phyloP scores from a whole-genome alignment of 1,140 invertebrate genomes.

The Zeugodacus cucurbitae region DNA sequence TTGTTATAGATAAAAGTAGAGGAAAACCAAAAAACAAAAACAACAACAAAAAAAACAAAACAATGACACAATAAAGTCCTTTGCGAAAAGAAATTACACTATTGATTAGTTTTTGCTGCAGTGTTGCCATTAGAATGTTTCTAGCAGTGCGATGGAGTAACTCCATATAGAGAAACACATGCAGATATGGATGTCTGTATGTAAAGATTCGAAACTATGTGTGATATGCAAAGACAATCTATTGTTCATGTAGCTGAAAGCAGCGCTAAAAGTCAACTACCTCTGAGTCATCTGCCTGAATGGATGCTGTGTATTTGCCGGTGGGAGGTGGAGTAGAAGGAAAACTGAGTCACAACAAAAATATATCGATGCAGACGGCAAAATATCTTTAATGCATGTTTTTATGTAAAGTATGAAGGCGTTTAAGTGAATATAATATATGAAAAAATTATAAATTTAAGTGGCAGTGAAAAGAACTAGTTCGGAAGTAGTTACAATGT shows the following conservation, averaged over 20 bases:
- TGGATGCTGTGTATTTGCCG: neutral
- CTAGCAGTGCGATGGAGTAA: neutral
- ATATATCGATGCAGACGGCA: neutral
- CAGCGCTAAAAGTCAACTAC: constrained; percentile 1
- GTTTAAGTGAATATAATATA: too few relatives aligned
- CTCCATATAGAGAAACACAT: neutral
- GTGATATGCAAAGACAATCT: neutral
- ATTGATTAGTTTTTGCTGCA: constrained; percentile 35
- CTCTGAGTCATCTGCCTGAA: neutral
- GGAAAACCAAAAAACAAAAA: neutral
- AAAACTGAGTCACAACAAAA: neutral
- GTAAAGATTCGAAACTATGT: too few relatives aligned
- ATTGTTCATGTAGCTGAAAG: neutral
- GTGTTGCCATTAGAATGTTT: neutral
- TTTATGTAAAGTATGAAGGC: too few relatives aligned
- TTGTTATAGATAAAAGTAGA: neutral
- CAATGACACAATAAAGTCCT: neutral
- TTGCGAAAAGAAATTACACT: constrained; percentile 28
- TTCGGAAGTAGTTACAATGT: too few relatives aligned
- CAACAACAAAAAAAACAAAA: neutral
- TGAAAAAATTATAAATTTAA: too few relatives aligned
- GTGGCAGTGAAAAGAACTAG: too few relatives aligned
- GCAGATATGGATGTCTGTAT: neutral
- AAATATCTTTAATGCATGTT: too few relatives aligned
- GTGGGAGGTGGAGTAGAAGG: neutral